Percentiles rank a stretch among this genome's conserved stretches.
phyloP scores from a whole-genome alignment of 2,888 invertebrate species.

The Thumatha senex region DNA sequence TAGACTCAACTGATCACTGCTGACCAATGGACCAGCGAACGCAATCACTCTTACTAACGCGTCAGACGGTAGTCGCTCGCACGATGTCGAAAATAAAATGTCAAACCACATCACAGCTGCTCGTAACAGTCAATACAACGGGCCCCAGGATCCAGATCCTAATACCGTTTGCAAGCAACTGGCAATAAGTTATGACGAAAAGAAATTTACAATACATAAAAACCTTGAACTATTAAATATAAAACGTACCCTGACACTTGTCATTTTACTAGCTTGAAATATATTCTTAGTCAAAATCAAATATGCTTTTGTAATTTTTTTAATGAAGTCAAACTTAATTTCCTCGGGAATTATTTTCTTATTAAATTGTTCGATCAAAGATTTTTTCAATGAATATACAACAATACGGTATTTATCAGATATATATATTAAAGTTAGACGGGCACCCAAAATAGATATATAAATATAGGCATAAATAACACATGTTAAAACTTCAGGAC shows the following conservation, averaged over 20 bases:
- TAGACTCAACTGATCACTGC: too few relatives aligned
- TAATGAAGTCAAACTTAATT: not conserved
- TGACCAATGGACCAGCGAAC: too few relatives aligned
- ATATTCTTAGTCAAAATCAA: not conserved
- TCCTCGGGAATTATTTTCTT: not conserved
- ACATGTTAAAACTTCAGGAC: not conserved
- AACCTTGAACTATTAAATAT: too few relatives aligned
- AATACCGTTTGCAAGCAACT: too few relatives aligned
- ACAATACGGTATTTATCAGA: not conserved
- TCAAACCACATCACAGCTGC: too few relatives aligned
- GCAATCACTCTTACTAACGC: too few relatives aligned
- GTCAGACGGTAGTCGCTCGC: too few relatives aligned
- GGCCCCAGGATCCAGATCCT: too few relatives aligned
- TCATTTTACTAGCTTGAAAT: not conserved
- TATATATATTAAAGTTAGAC: not conserved
- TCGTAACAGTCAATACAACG: too few relatives aligned
- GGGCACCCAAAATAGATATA: not conserved
- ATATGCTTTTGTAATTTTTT: not conserved
- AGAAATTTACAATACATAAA: too few relatives aligned
- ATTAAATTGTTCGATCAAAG: not conserved
- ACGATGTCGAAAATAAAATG: too few relatives aligned
- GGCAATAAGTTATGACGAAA: too few relatives aligned
- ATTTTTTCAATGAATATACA: not conserved
- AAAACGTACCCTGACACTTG: not conserved
- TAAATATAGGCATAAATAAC: not conserved